Evolutionary conservation across 2,113 vertebrate genomes (phyloP), one percentile per base, ranked within the genome.

Genomic region (Oreochromis tanganicae): DNA sequence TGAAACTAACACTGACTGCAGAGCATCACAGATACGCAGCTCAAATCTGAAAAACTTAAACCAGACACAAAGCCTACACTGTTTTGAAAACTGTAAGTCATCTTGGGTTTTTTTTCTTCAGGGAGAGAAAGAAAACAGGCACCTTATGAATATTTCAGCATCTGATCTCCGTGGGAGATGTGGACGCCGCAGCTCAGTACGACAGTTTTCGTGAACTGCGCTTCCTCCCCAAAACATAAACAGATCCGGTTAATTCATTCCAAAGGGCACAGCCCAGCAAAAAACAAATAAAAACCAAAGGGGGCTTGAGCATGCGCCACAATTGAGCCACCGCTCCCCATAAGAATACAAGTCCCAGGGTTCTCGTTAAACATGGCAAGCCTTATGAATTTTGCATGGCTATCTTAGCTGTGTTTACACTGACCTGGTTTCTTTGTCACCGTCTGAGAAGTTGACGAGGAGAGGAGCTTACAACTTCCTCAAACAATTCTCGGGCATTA

Each of bases 381-480:
- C 63, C 94, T 96, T 93, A 95, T 96, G 93, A 96, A 96, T 95
- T 94, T 95, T 96, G 91, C 56, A 96, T 93, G 93, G 85, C 79
- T 89, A 89, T 94, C 87, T 93, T 92, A 92, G 90, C 92, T 73
- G 29, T 93, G 93, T 96, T 96, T 93, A 93, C 91, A 75, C 93
- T 94, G 95, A 95, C 93, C 94, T 94, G 71, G 54, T 95, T 96
- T 94, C 89, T 91, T 89, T 86, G 84, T 81, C 68, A 89, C 56
- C 27, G 83, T 83, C 68, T 85, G 84, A 36, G 59, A 84, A 91
- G 89, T 92, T 85, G 89, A 92, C 91, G 57, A 38, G 61, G 85
- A 85, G 71, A 75, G 81, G 85, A 88, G 84, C 81, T 87, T 90
- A 83, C 86, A 78, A 83, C 84, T 89, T 85, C 85, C 81, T 73